Percentiles rank a stretch among this genome's conserved stretches.
Conservation (phyloP, 2,888 invertebrate genomes). For the Thecocarcelia acutangulata region DNA sequence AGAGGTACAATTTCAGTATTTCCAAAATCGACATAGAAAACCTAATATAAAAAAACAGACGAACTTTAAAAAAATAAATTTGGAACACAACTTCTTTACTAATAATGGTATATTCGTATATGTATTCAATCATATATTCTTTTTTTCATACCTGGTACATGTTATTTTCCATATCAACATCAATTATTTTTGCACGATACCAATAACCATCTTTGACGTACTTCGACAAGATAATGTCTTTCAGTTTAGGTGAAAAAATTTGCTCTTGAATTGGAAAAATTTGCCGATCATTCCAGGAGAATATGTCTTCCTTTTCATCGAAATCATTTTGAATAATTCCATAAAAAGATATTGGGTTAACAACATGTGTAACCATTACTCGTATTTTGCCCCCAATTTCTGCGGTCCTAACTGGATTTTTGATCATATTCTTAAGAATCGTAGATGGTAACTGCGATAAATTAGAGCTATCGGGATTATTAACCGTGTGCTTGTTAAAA, state of each 20-base stretch:
- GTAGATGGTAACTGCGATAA: constrained; percentile 22
- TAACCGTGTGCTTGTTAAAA: no score
- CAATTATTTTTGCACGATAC: constrained; percentile 70
- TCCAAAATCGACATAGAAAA: constrained; percentile 71
- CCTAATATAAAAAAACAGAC: constrained; percentile 50
- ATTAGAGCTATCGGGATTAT: not conserved
- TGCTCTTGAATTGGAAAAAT: constrained; percentile 47
- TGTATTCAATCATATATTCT: no score
- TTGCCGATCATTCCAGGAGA: constrained; percentile 67
- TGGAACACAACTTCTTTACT: not conserved
- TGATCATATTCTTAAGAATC: not conserved
- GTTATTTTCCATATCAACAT: constrained; percentile 23
- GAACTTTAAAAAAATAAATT: not conserved
- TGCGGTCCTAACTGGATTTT: not conserved
- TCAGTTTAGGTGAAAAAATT: constrained; percentile 43
- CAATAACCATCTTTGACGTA: constrained; percentile 69
- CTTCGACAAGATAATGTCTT: constrained; percentile 68
- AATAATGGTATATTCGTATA: no score
- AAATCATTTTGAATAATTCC: constrained; percentile 64
- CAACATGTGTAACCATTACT: constrained; percentile 63
- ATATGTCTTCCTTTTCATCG: constrained; percentile 24
- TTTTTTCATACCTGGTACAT: constrained; percentile 41
- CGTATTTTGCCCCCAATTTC: constrained; percentile 31
- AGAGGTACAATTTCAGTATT: constrained; percentile 68
- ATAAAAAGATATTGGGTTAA: constrained; percentile 66